Conservation (phyloP, 1,140 invertebrate species). For the Drosophila carrolli region DNA sequence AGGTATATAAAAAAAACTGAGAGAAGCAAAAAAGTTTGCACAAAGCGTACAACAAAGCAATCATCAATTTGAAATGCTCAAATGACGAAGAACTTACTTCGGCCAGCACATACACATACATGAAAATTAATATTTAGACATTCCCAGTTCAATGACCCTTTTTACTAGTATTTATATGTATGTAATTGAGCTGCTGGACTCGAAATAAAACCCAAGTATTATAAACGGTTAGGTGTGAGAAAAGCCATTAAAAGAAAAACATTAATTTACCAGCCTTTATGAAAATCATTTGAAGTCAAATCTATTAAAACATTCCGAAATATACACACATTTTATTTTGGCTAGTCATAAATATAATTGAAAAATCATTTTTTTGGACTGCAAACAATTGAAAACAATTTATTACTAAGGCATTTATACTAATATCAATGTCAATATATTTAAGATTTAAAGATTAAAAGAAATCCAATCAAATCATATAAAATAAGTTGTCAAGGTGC, state of each 20-base stretch:
- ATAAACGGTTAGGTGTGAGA: too few relatives aligned
- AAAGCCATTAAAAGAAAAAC: too few relatives aligned
- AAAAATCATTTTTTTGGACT: too few relatives aligned
- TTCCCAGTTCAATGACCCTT: slow-evolving; percentile 12
- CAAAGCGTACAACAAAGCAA: slow-evolving; percentile 32
- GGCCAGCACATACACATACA: not conserved
- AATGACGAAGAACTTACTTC: slow-evolving; percentile 27
- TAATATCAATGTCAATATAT: not conserved
- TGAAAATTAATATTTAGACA: not conserved
- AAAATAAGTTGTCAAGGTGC: not conserved
- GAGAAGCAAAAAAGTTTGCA: slow-evolving; percentile 21
- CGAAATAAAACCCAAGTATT: not conserved
- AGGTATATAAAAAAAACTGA: slow-evolving; percentile 4
- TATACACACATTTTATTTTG: too few relatives aligned
- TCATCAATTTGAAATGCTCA: slow-evolving; percentile 47
- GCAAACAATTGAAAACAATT: too few relatives aligned
- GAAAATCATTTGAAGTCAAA: too few relatives aligned
- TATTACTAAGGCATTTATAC: too few relatives aligned
- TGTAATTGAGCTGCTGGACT: not conserved
- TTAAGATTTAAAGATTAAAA: not conserved
- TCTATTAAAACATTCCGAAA: too few relatives aligned
- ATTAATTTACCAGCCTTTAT: too few relatives aligned
- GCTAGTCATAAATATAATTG: too few relatives aligned
- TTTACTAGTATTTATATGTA: not conserved
- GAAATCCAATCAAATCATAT: not conserved